Conservation (phyloP, 2,888 invertebrate genomes). For the Agrypnus murinus region DNA sequence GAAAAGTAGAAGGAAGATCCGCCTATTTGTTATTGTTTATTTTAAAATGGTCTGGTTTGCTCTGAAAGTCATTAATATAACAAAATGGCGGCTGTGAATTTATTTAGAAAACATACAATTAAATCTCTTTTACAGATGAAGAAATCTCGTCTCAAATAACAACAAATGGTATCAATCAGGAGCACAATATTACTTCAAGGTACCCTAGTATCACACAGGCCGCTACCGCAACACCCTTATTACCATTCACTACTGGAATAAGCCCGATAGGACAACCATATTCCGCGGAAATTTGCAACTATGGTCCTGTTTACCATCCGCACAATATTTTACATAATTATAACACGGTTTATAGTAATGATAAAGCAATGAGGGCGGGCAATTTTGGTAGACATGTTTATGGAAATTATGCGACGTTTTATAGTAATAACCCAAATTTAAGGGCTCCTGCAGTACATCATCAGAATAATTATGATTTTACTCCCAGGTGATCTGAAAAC, state of each 20-base stretch:
- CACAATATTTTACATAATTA: slow-evolving; percentile 71
- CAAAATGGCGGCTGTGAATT: slow-evolving; percentile 42
- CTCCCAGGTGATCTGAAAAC: slow-evolving; percentile 58
- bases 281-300: slow-evolving; percentile 78
- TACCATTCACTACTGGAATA: slow-evolving; percentile 61
- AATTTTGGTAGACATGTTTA: slow-evolving; percentile 66
- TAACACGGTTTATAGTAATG: slow-evolving; percentile 67
- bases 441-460: slow-evolving; percentile 58
- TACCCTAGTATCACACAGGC: slow-evolving; percentile 63
- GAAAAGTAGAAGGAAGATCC: slow-evolving; percentile 30
- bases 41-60: slow-evolving; percentile 27
- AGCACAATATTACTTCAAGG: slow-evolving; percentile 53
- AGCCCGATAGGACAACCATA: slow-evolving; percentile 77
- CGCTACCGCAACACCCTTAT: slow-evolving; percentile 60
- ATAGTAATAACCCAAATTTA: slow-evolving; percentile 63
- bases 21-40: slow-evolving; percentile 50
- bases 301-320: slow-evolving; percentile 79
- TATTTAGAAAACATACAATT: background rate
- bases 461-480: slow-evolving; percentile 66
- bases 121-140: slow-evolving; percentile 62
- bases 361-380: slow-evolving; percentile 64
- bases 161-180: slow-evolving; percentile 54
- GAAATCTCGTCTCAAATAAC: slow-evolving; percentile 57
- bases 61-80: slow-evolving; percentile 10
- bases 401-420: slow-evolving; percentile 66